Base-by-base conservation (phyloP, 2,113 vertebrate genomes). In the Lontra canadensis region DNA sequence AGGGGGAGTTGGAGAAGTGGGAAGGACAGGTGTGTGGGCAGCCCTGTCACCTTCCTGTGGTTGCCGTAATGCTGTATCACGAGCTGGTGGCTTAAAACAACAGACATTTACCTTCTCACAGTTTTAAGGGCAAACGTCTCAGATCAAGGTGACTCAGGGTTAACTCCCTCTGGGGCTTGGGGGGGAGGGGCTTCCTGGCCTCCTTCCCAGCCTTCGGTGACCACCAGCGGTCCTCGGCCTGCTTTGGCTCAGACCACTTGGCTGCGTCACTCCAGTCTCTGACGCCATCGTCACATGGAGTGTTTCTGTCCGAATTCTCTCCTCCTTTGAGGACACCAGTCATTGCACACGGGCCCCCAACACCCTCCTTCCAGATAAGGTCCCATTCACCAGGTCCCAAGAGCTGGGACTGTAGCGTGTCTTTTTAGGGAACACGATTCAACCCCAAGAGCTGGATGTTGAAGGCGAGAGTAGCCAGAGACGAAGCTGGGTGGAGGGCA, bases 171-270 rank as follows among this genome's bases (percentile, higher is more conserved):
- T 15, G 34, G 29, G 6, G 14, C 39, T 3, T 3, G n/a, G n/a
- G n/a, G n/a, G n/a, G n/a, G n/a, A n/a, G n/a, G n/a, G 6, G 14
- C 39, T 3, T 3, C 49, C 39, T 4, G 9, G 87, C 7, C 23
- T 80, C 44, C 26, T 29, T 20, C 26, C 59, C 0, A 26, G 61
- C 0, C 0, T 1, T 14, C 3, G 26, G 4, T 15, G 59, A n/a
- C 34, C 14, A 14, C 23, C 1, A 4, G 73, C 3, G 9, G 9
- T 13, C 63, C 59, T 31, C 36, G 7, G 44, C 26, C 1, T 12
- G 47, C 26, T 52, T 42, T 44, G 29, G 26, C 47, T 34, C 1
- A 0, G 2, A 4, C 17, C 47, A 17, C 44, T 8, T 7, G 6
- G 29, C 23, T 3, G 21, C 1, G 8, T 29, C 2, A 1, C 59